Percentiles rank a stretch among this genome's conserved stretches.
Evolutionary conservation across 2,113 vertebrate species (phyloP).

Genomic region (Sterna hirundo): DNA sequence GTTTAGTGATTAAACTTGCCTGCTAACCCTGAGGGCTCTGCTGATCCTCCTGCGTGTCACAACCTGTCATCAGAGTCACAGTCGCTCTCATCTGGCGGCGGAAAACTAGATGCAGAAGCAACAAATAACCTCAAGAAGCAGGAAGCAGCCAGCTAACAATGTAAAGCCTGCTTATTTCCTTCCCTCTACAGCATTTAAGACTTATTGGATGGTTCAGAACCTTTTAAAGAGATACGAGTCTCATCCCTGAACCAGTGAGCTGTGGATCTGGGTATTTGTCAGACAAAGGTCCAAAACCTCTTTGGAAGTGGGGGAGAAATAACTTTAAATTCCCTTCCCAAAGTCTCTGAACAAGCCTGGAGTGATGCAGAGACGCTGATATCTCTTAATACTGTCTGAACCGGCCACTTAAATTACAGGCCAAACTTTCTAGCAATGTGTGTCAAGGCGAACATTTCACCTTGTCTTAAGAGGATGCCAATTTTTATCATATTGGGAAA

Average conservation of each 20-base stretch:
- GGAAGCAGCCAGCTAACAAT: background rate
- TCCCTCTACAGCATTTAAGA: background rate
- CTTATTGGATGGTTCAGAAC: background rate
- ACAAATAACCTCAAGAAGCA: background rate
- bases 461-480: background rate
- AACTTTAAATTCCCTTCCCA: background rate
- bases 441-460: background rate
- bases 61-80: background rate
- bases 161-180: background rate
- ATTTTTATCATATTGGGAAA: background rate
- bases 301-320: background rate
- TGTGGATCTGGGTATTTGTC: background rate
- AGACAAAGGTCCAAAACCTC: background rate
- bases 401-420: background rate
- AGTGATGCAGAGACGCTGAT: background rate
- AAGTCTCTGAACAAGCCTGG: background rate
- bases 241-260: background rate
- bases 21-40: background rate
- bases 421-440: background rate
- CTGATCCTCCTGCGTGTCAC: background rate
- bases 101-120: background rate
- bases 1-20: constrained; percentile 17
- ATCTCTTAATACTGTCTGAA: background rate
- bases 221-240: background rate
- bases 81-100: fast-evolving